These are phyloP conservation scores for Astreopora myriophthalma DNA, from an alignment of 64 coral and sea anemone species.

Conservation along the genomic window DNA sequence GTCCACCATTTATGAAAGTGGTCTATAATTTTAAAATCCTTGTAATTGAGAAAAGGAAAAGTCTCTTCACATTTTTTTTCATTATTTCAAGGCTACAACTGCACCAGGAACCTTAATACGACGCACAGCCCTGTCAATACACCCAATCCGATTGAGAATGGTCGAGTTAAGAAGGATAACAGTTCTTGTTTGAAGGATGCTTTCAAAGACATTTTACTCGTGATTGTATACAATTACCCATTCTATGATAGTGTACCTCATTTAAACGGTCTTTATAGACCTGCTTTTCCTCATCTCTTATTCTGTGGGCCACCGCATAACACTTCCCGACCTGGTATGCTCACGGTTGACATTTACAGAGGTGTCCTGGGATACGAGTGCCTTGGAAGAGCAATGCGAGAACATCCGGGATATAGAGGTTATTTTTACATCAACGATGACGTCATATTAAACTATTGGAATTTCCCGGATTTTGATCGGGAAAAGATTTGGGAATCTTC, in stretches of 20 bases:
- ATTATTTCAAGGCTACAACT: constrained; percentile 25
- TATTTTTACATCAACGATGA: constrained; percentile 99
- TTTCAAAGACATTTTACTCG: constrained; percentile 80
- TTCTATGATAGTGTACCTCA: constrained; percentile 87
- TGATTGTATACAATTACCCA: constrained; percentile 86
- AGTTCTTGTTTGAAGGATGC: constrained; percentile 66
- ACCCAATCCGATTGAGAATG: background rate
- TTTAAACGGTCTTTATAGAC: constrained; percentile 62
- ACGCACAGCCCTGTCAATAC: background rate
- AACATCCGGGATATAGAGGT: constrained; percentile 82
- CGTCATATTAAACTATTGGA: constrained; percentile 95
- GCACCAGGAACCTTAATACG: background rate
- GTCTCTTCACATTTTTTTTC: background rate
- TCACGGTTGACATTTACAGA: constrained; percentile 70
- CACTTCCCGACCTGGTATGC: constrained; percentile 25
- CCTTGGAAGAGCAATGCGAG: constrained; percentile 75
- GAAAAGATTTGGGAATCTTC: constrained; percentile 85
- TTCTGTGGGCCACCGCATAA: constrained; percentile 86
- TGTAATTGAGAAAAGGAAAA: background rate
- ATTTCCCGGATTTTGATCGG: constrained; percentile 74
- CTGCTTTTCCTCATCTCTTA: constrained; percentile 66
- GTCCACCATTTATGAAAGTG: too few species aligned
- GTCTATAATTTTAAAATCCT: background rate
- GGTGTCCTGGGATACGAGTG: constrained; percentile 92
- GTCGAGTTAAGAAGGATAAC: background rate